A percentile compares a stretch with the other conserved stretches of the same genome.
phyloP scores from a whole-genome alignment of 2,113 vertebrate genomes.

The Microcebus jonahi region DNA sequence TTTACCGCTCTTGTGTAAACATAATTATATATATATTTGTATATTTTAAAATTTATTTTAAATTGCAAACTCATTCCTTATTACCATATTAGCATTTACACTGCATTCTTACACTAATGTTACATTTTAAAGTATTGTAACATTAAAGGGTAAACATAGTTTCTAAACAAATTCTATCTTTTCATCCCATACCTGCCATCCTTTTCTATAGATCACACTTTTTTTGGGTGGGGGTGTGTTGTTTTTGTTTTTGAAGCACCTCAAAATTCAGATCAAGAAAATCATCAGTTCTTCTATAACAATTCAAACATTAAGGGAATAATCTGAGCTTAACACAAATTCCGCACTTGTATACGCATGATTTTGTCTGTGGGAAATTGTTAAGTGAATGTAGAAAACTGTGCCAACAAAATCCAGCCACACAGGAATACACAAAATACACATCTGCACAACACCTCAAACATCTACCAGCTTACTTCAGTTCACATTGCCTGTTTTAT shows the following conservation, averaged over 20 bases:
- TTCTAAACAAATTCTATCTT: not conserved
- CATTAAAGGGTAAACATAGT: not conserved
- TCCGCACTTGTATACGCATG: not conserved
- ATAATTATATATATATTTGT: not conserved
- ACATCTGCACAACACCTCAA: not conserved
- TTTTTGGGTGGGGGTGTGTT: no score
- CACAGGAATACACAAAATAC: rapidly evolving
- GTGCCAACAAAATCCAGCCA: not conserved
- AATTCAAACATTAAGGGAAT: not conserved
- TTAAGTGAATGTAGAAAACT: not conserved
- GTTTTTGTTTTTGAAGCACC: not conserved
- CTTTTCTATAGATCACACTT: not conserved
- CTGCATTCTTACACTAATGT: not conserved
- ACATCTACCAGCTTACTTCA: not conserved
- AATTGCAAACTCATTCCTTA: not conserved
- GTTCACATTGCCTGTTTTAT: not conserved
- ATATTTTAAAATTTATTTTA: not conserved
- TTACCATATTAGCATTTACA: not conserved
- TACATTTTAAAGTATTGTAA: not conserved
- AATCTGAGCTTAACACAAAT: not conserved
- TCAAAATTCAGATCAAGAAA: conserved; percentile 15
- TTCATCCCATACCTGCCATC: not conserved
- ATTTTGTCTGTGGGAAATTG: not conserved
- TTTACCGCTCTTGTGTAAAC: not conserved
- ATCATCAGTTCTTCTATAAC: not conserved